Evolutionary conservation across 2,113 vertebrate genomes (phyloP), one percentile per base, ranked within the genome.

Genomic region (Myanophis thanlyinensis): DNA sequence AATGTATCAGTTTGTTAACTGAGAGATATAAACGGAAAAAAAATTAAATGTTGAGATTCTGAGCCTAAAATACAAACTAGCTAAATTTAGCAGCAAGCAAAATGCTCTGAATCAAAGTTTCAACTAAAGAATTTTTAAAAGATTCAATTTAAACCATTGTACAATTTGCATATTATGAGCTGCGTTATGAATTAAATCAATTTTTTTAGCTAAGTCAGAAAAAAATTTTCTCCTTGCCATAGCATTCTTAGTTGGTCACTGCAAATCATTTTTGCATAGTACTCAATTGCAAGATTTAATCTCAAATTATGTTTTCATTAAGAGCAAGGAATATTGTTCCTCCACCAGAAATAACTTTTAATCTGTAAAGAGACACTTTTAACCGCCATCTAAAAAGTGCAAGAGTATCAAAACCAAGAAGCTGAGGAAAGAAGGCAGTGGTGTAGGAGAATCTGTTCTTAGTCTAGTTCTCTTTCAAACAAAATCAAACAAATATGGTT

Each of bases 401-500:
- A 59, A 59, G 88, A 90, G 85, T 51, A 89, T 25, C 52, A 89
- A 23, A 89, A 85, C 51, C 25, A 85, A 46, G 40, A 62, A 86
- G 88, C 73, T 89, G 52, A 89, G 88, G 18, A 56, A 54, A 56
- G 56, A 2, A 0, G 15, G 25, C 3, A n/a, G 22, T 30, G 40
- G 56, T 20, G 40, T 44, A 51, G 48, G 46, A 51, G n/a, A 59
- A 85, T 49, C 44, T 7, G 30, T n/a, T 86, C 27, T 92, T 88
- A 47, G 8, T 62, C 53, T 89, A 85, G 92, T 89, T 53, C 25
- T 85, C 23, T 88, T 53, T 56, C 90, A 89, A 94, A 96, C 88
- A 30, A 7, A 95, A 94, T 94, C 94, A 96, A 94, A 94, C 91
- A 91, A 94, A 94, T 88, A 23, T 2, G 48, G 91, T 90, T 95